Evolutionary conservation across 2,113 vertebrate genomes (phyloP).

Genomic region (Ibidorhyncha struthersii): DNA sequence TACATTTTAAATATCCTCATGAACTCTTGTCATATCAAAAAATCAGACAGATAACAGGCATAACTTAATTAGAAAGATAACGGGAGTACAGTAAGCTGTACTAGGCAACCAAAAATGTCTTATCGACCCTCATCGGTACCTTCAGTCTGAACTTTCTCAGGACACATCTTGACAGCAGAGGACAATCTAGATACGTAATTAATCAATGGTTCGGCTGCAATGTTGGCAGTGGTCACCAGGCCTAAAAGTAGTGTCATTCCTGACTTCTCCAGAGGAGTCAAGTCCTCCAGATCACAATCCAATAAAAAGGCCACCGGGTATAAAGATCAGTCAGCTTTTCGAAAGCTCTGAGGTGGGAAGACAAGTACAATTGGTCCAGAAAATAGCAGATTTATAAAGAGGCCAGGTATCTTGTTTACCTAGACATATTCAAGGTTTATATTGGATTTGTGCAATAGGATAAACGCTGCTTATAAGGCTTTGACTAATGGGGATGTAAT

Average conservation of each 20-base stretch:
- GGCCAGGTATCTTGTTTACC: not conserved
- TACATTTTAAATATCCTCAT: constrained; percentile 14
- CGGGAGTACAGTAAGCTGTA: not conserved
- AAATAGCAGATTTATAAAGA: not conserved
- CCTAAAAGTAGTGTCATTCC: not conserved
- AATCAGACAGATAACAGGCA: constrained; percentile 40
- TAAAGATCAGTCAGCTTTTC: not conserved
- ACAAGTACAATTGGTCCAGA: not conserved
- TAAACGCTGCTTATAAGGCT: not conserved
- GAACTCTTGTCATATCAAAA: constrained; percentile 29
- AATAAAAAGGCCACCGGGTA: not conserved
- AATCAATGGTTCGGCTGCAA: not conserved
- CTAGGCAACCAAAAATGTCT: not conserved
- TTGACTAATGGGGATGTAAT: not conserved
- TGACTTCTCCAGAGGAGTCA: not conserved
- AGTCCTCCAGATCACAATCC: not conserved
- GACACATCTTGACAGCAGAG: not conserved
- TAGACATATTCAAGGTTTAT: not conserved
- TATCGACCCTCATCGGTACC: not conserved
- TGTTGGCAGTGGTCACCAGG: not conserved
- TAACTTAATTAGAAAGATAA: constrained; percentile 16
- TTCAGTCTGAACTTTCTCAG: constrained; percentile 24
- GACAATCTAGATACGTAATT: not conserved
- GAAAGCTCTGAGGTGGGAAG: not conserved
- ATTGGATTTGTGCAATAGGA: not conserved